Evolutionary conservation across 2,888 invertebrate species (phyloP), one percentile per base, ranked within the genome.

Genomic region (Tiliacea aurago): DNA sequence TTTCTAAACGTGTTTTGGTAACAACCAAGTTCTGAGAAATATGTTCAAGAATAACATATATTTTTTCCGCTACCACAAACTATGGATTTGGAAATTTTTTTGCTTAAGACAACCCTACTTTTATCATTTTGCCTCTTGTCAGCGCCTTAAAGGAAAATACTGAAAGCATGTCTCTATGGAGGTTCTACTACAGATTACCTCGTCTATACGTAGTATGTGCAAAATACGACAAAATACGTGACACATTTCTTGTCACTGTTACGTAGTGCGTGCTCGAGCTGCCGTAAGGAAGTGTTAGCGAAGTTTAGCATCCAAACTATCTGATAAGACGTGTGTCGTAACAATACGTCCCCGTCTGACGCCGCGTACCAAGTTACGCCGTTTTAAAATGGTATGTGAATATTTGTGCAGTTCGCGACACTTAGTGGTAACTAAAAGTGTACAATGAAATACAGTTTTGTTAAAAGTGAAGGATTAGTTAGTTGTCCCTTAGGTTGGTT

Each of bases 231-330:
- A 51, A 56, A 73, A 80, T 56, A 41, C 80, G 41, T 53, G 37
- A 47, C 56, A 73, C 20, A 80, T 45, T 56, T 33, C 77, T 73
- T 33, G 65, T 41, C 73, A 28, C 20, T 55, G 73, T 62, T 18
- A 70, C 33, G 37, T 49, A 41, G 43, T 61, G 73, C 73, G 73
- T 77, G 61, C 55, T 77, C 56, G 37, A 73, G 55, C 78, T 23
- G 55, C 56, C 20, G 65, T 73, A 37, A 80, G 80, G 80, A 73
- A 78, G 65, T 80, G 61, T 66, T 66, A 62, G 51, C 28, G 55
- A 73, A 80, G 80, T 80, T 80, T 66, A 80, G 80, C 56, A 80
- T 66, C 73, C 55, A 51, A 80, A 66, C 77, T 78, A 78, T 80
- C 62, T 63, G 80, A 73, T 80, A 80, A 61, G 61, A 49, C 43